phyloP scores from a whole-genome alignment of 2,888 invertebrate species.

The Laspeyria flexula region DNA sequence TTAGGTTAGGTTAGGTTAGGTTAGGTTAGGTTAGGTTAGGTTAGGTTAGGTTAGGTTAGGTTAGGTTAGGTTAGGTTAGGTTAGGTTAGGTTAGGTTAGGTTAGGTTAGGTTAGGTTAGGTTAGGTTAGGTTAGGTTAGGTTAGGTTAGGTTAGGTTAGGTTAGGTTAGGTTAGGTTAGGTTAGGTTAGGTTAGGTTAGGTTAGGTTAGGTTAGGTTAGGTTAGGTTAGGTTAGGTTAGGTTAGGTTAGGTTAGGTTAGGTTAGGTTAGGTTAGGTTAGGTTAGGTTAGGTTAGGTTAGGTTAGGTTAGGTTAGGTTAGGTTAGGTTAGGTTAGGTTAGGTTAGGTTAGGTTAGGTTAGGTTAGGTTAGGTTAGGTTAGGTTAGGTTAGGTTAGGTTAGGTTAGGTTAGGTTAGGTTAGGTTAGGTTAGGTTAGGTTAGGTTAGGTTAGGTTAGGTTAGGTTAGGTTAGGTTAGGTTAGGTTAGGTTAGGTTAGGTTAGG shows the following conservation, averaged over 20 bases:
- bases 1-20: background rate
- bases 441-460: background rate
- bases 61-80: background rate
- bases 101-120: background rate
- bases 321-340: background rate
- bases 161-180: too few relatives aligned
- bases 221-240: constrained; percentile 10
- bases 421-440: background rate
- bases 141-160: too few relatives aligned
- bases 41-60: background rate
- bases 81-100: background rate
- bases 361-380: constrained; percentile 2
- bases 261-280: constrained; percentile 7
- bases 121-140: background rate
- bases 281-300: constrained; percentile 17
- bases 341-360: constrained; percentile 22
- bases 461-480: too few relatives aligned
- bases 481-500: constrained; percentile 9
- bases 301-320: constrained; percentile 17
- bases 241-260: constrained; percentile 11
- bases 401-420: too few relatives aligned
- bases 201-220: constrained; percentile 7
- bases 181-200: constrained; percentile 1
- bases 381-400: background rate
- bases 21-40: background rate